Conservation (phyloP, 2,888 invertebrate species). For the Spilarctia lutea region DNA sequence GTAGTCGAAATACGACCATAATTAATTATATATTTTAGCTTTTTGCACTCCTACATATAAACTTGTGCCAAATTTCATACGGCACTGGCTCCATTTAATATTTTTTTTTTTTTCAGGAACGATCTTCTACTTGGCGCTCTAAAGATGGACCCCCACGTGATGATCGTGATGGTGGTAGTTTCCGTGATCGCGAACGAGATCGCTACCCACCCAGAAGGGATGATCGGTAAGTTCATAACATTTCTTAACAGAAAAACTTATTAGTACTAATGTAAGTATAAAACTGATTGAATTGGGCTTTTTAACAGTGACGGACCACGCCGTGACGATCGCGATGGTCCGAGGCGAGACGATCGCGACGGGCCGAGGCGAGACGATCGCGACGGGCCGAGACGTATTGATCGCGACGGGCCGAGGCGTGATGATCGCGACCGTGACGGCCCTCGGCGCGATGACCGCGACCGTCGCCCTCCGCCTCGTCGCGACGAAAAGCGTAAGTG, state of each 20-base stretch:
- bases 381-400: conserved; percentile 57
- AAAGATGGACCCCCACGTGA: conserved; percentile 72
- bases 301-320: conserved; percentile 42
- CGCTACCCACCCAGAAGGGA: conserved; percentile 72
- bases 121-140: conserved; percentile 75
- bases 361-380: conserved; percentile 64
- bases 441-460: conserved; percentile 65
- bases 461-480: conserved; percentile 69
- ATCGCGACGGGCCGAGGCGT: conserved; percentile 50
- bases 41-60: no score
- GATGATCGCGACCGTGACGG: conserved; percentile 64
- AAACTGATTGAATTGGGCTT: neutral
- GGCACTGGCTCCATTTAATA: no score
- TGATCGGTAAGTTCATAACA: conserved; percentile 54
- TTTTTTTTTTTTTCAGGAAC: conserved; percentile 62
- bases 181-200: conserved; percentile 63
- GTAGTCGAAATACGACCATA: no score
- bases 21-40: no score
- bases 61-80: no score
- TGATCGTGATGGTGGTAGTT: conserved; percentile 55
- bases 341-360: conserved; percentile 66
- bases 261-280: neutral
- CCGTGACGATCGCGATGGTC: conserved; percentile 51
- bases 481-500: conserved; percentile 84
- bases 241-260: neutral